Percentiles rank a stretch among this genome's conserved stretches.
phyloP scores from a whole-genome alignment of 2,797 vertebrate genomes.

The Mastacembelus armatus region DNA sequence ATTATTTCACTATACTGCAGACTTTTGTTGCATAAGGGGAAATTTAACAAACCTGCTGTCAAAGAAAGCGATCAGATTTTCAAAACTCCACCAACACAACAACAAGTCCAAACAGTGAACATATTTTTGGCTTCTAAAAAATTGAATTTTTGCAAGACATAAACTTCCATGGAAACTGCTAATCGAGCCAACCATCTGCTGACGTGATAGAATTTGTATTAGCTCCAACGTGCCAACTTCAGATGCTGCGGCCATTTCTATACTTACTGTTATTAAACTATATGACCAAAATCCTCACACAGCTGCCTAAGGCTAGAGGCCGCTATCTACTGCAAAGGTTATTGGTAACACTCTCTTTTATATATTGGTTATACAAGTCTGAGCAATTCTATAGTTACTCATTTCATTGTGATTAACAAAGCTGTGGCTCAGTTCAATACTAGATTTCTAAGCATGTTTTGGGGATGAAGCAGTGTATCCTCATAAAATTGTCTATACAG shows the following conservation, averaged over 20 bases:
- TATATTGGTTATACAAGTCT: not conserved
- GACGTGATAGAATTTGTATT: not conserved
- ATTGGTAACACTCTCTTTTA: not conserved
- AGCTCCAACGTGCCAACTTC: not conserved
- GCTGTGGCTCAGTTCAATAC: not conserved
- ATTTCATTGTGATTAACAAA: not conserved
- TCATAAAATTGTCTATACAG: not conserved
- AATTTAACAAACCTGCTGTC: not conserved
- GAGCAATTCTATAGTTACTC: not conserved
- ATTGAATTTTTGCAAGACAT: not conserved
- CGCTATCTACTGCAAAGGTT: not conserved
- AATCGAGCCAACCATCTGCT: constrained; percentile 12
- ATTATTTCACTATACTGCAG: not conserved
- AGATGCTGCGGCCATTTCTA: not conserved
- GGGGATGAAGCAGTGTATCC: not conserved
- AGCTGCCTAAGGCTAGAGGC: not conserved
- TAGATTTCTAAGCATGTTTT: not conserved
- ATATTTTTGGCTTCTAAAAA: not conserved
- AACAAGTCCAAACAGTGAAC: constrained; percentile 1
- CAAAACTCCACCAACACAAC: not conserved
- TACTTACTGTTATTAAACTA: not conserved
- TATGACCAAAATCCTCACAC: not conserved
- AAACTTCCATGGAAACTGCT: not conserved
- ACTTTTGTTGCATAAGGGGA: not conserved
- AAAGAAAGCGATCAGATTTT: not conserved